A percentile compares a stretch with the other conserved stretches of the same genome.
These are phyloP conservation scores for Leptopilina myrica DNA, from an alignment of 2,888 invertebrate genomes.

Conservation along the genomic window DNA sequence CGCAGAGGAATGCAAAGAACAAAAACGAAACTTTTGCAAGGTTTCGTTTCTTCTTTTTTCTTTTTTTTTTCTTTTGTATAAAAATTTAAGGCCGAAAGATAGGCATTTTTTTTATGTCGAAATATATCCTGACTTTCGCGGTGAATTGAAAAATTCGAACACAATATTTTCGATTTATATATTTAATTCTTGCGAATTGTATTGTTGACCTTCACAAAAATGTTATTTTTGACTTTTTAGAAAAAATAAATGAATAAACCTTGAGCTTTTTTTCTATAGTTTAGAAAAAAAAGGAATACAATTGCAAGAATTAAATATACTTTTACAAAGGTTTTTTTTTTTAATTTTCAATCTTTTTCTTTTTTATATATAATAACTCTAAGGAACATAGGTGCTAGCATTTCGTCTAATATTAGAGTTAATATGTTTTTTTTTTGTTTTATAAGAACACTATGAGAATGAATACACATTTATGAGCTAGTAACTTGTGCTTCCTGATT, in stretches of 20 bases:
- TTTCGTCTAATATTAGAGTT: slow-evolving; percentile 36
- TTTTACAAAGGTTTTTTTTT: slow-evolving; percentile 55
- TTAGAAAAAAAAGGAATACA: slow-evolving; percentile 3
- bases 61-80: slow-evolving; percentile 60
- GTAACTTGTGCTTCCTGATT: slow-evolving; percentile 62
- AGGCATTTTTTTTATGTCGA: slow-evolving; percentile 60
- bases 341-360: slow-evolving; percentile 31
- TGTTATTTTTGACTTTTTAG: slow-evolving; percentile 42
- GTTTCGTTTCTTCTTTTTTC: background rate
- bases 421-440: slow-evolving; percentile 45
- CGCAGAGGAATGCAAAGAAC: slow-evolving; percentile 55
- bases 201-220: slow-evolving; percentile 38
- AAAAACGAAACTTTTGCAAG: slow-evolving; percentile 52
- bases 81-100: slow-evolving; percentile 72
- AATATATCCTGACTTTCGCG: slow-evolving; percentile 59
- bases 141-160: slow-evolving; percentile 59
- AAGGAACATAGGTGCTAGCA: slow-evolving; percentile 58
- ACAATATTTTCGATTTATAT: slow-evolving; percentile 50
- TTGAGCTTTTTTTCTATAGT: slow-evolving; percentile 54
- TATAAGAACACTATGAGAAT: slow-evolving; percentile 60
- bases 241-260: slow-evolving; percentile 51
- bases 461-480: slow-evolving; percentile 63
- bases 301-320: slow-evolving; percentile 51
- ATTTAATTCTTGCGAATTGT: slow-evolving; percentile 59
- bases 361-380: slow-evolving; percentile 54